Conservation (phyloP, 2,888 invertebrate genomes). For the Stictocephala bisonia region DNA sequence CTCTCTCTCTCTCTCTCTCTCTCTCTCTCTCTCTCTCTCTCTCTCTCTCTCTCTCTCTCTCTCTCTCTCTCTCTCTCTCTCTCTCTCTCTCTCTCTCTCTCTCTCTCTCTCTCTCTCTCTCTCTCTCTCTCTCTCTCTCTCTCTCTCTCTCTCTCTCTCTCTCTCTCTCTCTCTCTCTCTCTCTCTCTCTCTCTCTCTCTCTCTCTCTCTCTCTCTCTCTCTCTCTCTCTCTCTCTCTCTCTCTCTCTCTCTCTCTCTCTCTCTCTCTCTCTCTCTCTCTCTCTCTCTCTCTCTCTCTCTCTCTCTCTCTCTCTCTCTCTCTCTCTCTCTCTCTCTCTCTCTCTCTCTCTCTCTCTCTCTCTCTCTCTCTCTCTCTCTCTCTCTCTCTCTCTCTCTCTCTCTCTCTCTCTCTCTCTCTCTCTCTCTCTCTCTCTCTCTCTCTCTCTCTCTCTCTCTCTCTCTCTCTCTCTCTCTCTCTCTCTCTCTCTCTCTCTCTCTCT, state of each 20-base stretch:
- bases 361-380: neutral
- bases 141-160: slow-evolving; percentile 13
- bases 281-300: neutral
- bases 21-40: slow-evolving; percentile 13
- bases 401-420: neutral
- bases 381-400: neutral
- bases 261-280: neutral
- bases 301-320: neutral
- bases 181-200: slow-evolving; percentile 13
- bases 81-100: slow-evolving; percentile 13
- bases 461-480: slow-evolving; percentile 13
- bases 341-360: neutral
- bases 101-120: slow-evolving; percentile 13
- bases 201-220: slow-evolving; percentile 13
- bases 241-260: neutral
- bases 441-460: slow-evolving; percentile 13
- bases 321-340: neutral
- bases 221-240: slow-evolving; percentile 13
- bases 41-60: slow-evolving; percentile 13
- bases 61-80: slow-evolving; percentile 13
- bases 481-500: slow-evolving; percentile 13
- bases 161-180: slow-evolving; percentile 13
- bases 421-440: neutral
- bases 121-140: slow-evolving; percentile 13
- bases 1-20: slow-evolving; percentile 13